Conservation (phyloP, 2,113 vertebrate genomes). For the Periophthalmus modestus region DNA sequence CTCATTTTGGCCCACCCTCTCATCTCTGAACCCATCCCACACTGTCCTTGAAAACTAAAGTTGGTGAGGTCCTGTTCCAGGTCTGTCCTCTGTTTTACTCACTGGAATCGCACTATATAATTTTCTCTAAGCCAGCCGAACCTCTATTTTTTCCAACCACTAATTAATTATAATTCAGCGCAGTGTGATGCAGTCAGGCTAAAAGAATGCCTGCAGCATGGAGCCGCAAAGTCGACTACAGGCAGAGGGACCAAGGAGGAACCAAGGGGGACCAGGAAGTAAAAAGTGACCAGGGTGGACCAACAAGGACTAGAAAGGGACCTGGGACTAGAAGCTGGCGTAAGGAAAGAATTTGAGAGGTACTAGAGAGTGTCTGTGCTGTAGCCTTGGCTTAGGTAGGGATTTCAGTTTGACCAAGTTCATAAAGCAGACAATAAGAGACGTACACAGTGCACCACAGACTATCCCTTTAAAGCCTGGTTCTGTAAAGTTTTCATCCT, state of each 20-base stretch:
- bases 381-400: conserved; percentile 35
- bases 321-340: background rate
- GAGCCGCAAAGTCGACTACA: conserved; percentile 65
- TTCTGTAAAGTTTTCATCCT: too few relatives aligned
- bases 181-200: conserved; percentile 77
- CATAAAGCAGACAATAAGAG: conserved; percentile 21
- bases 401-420: conserved; percentile 40
- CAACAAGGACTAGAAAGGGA: background rate
- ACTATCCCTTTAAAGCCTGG: background rate
- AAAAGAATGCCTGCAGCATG: conserved; percentile 73
- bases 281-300: background rate
- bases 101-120: conserved; percentile 75
- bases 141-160: conserved; percentile 81
- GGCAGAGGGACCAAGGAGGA: conserved; percentile 12
- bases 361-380: conserved; percentile 39
- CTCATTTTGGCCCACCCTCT: background rate
- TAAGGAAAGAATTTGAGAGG: background rate
- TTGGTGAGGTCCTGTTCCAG: conserved; percentile 56
- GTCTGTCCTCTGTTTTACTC: conserved; percentile 66
- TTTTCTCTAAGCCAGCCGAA: conserved; percentile 75
- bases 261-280: background rate
- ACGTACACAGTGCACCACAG: conserved; percentile 21
- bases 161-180: conserved; percentile 77
- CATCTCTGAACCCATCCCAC: background rate
- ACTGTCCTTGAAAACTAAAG: conserved; percentile 26